These are phyloP conservation scores for Drosophila insularis DNA, from an alignment of 1,140 invertebrate genomes.

Conservation along the genomic window DNA sequence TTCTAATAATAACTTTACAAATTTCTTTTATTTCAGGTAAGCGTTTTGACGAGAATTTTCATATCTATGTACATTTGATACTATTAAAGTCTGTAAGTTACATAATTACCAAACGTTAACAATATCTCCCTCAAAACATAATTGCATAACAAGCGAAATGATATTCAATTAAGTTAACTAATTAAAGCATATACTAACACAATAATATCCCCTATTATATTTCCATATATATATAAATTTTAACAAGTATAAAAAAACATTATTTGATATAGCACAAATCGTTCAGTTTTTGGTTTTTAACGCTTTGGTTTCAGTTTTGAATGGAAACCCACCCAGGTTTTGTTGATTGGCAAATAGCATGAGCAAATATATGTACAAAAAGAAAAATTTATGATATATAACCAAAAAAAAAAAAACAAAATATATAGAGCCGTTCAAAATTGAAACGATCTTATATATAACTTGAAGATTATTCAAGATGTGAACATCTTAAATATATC, in stretches of 20 bases:
- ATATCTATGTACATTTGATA: neutral
- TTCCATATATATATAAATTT: constrained; percentile 22
- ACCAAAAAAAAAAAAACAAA: neutral
- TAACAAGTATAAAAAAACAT: constrained; percentile 40
- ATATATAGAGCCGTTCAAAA: constrained; percentile 51
- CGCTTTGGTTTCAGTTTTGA: constrained; percentile 69
- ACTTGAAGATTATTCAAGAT: constrained; percentile 18
- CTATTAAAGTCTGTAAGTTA: constrained; percentile 28
- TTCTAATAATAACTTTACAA: neutral
- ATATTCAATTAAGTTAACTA: constrained; percentile 9
- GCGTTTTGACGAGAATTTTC: constrained; percentile 31
- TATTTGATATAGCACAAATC: constrained; percentile 57
- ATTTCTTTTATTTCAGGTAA: constrained; percentile 50
- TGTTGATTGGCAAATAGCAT: constrained; percentile 65
- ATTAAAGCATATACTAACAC: constrained; percentile 19
- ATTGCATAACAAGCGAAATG: constrained; percentile 13
- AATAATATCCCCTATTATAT: constrained; percentile 4
- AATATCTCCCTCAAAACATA: constrained; percentile 1
- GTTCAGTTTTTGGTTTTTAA: constrained; percentile 60
- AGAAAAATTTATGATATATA: constrained; percentile 32
- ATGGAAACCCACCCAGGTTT: constrained; percentile 39
- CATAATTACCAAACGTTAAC: neutral
- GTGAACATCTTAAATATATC: neutral
- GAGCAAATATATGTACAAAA: constrained; percentile 24
- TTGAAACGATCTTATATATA: constrained; percentile 35